Conservation (phyloP, 2,888 invertebrate species). For the Tuta absoluta region DNA sequence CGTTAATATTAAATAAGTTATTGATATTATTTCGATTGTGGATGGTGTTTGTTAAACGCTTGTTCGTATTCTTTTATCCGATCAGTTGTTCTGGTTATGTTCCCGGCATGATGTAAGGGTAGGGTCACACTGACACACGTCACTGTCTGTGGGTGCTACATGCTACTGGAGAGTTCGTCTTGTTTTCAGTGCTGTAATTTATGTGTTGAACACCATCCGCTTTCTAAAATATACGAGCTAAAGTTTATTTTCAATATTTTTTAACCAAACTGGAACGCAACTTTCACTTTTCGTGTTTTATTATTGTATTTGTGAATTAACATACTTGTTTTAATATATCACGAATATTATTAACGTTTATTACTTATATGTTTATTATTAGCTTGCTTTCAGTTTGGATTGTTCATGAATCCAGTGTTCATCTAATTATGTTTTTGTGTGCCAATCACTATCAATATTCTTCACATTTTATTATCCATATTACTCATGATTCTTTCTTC, state of each 20-base stretch:
- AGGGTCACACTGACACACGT: slow-evolving; percentile 53
- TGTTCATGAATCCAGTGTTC: slow-evolving; percentile 54
- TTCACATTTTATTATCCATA: slow-evolving; percentile 42
- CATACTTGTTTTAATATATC: slow-evolving; percentile 11
- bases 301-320: slow-evolving; percentile 19
- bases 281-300: not conserved
- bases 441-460: slow-evolving; percentile 49
- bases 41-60: slow-evolving; percentile 78
- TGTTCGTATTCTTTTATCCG: slow-evolving; percentile 65
- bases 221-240: slow-evolving; percentile 75
- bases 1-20: slow-evolving; percentile 78
- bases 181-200: slow-evolving; percentile 70
- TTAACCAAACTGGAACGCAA: slow-evolving; percentile 67
- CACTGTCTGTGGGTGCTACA: slow-evolving; percentile 54
- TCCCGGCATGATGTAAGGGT: slow-evolving; percentile 56
- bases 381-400: slow-evolving; percentile 68
- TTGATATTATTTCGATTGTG: slow-evolving; percentile 79
- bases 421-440: slow-evolving; percentile 59
- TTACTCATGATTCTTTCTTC: slow-evolving; percentile 32
- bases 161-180: slow-evolving; percentile 55
- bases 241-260: slow-evolving; percentile 50
- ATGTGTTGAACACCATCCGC: slow-evolving; percentile 80
- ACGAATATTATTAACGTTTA: slow-evolving; percentile 35
- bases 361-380: slow-evolving; percentile 33
- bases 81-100: slow-evolving; percentile 68